Base-by-base conservation (phyloP, 2,113 vertebrate species). In the Pseudopodoces humilis region DNA sequence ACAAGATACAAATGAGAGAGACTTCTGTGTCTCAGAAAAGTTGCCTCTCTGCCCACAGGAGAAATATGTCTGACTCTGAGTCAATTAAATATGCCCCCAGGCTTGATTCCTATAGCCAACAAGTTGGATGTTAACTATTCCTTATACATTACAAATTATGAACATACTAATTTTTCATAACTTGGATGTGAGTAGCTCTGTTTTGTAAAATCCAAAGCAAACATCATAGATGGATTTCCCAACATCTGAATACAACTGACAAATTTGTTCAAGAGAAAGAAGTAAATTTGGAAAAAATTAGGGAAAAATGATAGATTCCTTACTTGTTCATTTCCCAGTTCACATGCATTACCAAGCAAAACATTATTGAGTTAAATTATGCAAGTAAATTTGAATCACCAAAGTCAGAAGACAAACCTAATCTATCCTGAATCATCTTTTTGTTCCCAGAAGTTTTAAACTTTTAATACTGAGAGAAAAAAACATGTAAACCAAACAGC, bases 21-120 rank as follows among this genome's bases (percentile, higher is more conserved):
- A 64, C 18, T 93, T 89, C 25, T 47, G 60, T 31, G 58, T 79
- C 74, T 92, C 62, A 74, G 37, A 78, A 93, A 97, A 95, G 92
- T 93, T 89, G 86, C 44, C 59, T 76, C 58, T 80, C 60, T 95
- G 35, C 56, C 43, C 41, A 76, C 35, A 91, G 58, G 83, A 94
- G 91, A 93, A 94, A 75, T 44, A 46, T 18, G 21, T 47, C 82
- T 88, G 68, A 86, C 84, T 52, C 39, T 10, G 19, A 88, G 55
- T 96, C 86, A 92, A 92, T 88, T 94, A 97, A 94, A 86, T 59
- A 92, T 5, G 41, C 63, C 94, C 52, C 33, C 63, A 87, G 69
- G 89, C 94, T 96, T 76, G 72, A 94, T 83, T 92, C 62, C 47
- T 24, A 23, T 39, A 90, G 79, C 81, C 55, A 94, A 76, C 2